Percentiles rank a stretch among this genome's conserved stretches.
These are phyloP conservation scores for Gobio occitaniae DNA, from an alignment of 2,797 vertebrate species.

Conservation along the genomic window DNA sequence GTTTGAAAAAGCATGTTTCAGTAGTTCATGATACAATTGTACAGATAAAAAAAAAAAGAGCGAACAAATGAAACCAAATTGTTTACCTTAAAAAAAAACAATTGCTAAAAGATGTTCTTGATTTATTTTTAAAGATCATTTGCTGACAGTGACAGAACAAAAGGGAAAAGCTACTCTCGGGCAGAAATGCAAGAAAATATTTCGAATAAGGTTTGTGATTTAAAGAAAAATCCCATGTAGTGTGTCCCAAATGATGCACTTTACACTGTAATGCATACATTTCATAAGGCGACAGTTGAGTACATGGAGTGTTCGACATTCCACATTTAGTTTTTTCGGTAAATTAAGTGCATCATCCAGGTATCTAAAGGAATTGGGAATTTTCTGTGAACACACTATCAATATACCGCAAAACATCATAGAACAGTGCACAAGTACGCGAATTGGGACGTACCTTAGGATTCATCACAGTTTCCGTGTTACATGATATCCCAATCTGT, in stretches of 20 bases:
- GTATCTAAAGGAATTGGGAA: no score
- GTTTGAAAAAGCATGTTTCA: no score
- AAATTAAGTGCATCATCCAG: no score
- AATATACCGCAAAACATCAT: no score
- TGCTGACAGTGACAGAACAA: background rate
- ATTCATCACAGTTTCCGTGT: constrained; percentile 8
- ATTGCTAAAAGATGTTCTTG: background rate
- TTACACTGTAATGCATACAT: background rate
- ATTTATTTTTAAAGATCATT: background rate
- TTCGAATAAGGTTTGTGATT: constrained; percentile 23
- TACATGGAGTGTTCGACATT: no score
- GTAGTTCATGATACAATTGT: background rate
- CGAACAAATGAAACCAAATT: background rate
- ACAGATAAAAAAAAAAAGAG: no score
- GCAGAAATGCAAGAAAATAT: constrained; percentile 9
- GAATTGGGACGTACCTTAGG: background rate
- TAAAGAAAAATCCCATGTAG: constrained; percentile 4
- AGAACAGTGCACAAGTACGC: no score
- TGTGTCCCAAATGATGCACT: background rate
- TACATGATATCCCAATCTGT: constrained; percentile 6
- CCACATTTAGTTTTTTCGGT: no score
- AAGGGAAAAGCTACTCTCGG: background rate
- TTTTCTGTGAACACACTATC: no score
- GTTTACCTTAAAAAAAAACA: background rate
- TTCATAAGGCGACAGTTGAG: background rate